Evolutionary conservation across 92 coral and sea anemone genomes (phyloP), one percentile per base, ranked within the genome.

Genomic region (Zoanthus solanderi): DNA sequence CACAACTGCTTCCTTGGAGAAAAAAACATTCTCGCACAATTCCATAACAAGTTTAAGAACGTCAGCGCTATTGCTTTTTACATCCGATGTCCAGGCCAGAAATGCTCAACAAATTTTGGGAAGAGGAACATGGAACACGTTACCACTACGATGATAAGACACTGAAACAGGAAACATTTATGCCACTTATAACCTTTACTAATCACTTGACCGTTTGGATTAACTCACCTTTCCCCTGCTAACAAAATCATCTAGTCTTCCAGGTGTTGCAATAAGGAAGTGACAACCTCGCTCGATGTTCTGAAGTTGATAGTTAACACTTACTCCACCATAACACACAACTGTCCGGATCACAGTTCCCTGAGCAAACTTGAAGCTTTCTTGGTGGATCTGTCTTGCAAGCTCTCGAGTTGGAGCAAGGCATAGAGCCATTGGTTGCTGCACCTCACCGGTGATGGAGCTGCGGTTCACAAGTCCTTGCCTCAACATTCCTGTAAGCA

Each of bases 351-450:
- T 78, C 52, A 97, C 95, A 45, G 98, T 97, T 29, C 93, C 98
- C 84, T 91, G 80, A 13, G 99, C 72, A 72, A 95, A 97, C 89
- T 97, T 97, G 67, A 88, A 87, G 37, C 94, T 92, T 78, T 97
- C 99, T 31, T 77, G 86, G 72, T 92, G 90, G 13, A 97, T 95
- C 92, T 97, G 99, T 37, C 83, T 75, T 44, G 96, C 99, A 61
- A 97, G 92, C 90, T 97, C 99, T 54, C 99, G 96, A 7, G 99
- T 97, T 17, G 99, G 99, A 23, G 98, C 98, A 78, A 97, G 91
- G 63, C 95, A 93, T 57, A 97, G 87, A 13, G 98, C 99, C 86
- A 94, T 78, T 7, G 99, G 99, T 34, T 94, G 87, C 61, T 89
- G 99, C 6, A 93, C 87, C 6, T 92, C 95, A 56, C 94, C 90